These are phyloP conservation scores for Anarhynchus alexandrinus DNA, from an alignment of 2,113 vertebrate species.

Conservation along the genomic window DNA sequence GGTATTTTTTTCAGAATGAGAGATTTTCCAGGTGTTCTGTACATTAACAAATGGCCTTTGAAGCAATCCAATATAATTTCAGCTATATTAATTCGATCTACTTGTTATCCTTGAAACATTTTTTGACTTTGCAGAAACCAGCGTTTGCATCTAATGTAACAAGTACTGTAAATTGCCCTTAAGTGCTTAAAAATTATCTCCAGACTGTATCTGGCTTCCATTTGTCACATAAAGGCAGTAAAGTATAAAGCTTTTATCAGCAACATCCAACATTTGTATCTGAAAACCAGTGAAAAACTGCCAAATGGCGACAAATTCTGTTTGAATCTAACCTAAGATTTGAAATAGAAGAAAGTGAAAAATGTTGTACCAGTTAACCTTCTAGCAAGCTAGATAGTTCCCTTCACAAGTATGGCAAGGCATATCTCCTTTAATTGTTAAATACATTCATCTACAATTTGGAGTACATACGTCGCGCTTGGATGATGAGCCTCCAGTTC, in stretches of 20 bases:
- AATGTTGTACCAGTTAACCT: background rate
- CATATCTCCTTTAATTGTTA: background rate
- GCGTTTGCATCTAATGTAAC: slow-evolving; percentile 12
- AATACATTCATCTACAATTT: background rate
- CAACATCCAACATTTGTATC: background rate
- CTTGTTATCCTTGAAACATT: slow-evolving; percentile 32
- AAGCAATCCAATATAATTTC: slow-evolving; percentile 45
- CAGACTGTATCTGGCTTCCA: slow-evolving; percentile 16
- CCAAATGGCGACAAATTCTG: background rate
- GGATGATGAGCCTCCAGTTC: background rate
- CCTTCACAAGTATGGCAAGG: background rate
- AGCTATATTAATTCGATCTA: slow-evolving; percentile 32
- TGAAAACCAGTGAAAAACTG: background rate
- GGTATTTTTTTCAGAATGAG: background rate
- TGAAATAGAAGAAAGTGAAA: background rate
- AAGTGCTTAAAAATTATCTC: slow-evolving; percentile 63
- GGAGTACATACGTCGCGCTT: background rate
- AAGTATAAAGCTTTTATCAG: slow-evolving; percentile 25
- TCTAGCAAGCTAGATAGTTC: background rate
- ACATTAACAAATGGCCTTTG: slow-evolving; percentile 43
- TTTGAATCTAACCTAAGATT: background rate
- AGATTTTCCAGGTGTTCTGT: slow-evolving; percentile 36
- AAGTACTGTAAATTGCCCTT: slow-evolving; percentile 46
- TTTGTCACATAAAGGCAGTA: slow-evolving; percentile 30
- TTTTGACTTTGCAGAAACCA: slow-evolving; percentile 21